A percentile compares a stretch with the other conserved stretches of the same genome.
Conservation (phyloP, 2,113 vertebrate species). For the Oreochromis niloticus region DNA sequence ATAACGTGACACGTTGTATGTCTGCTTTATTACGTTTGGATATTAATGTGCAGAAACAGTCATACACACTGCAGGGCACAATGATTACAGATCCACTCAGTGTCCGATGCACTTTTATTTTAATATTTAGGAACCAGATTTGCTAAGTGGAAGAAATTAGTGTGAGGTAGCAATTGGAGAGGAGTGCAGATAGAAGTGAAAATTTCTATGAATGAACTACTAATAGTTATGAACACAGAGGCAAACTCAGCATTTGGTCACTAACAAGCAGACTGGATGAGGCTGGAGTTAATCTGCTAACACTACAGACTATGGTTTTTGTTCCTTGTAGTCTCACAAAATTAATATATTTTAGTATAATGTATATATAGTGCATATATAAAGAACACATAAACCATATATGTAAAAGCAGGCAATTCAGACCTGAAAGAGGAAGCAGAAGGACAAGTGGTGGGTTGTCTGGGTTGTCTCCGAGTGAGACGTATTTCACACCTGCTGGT, state of each 20-base stretch:
- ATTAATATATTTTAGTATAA: not conserved
- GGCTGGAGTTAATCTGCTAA: not conserved
- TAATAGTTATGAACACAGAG: not conserved
- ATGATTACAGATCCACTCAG: not conserved
- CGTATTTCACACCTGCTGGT: not conserved
- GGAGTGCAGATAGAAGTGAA: not conserved
- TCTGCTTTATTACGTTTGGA: too few species aligned
- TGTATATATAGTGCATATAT: too few species aligned
- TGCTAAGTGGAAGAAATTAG: not conserved
- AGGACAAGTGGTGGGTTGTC: not conserved
- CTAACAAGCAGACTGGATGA: not conserved
- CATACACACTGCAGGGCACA: not conserved
- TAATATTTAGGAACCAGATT: not conserved
- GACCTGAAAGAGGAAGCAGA: not conserved
- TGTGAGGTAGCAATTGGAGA: not conserved
- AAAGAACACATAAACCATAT: not conserved
- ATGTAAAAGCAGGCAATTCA: not conserved
- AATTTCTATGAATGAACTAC: not conserved
- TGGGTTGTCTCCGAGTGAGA: not conserved
- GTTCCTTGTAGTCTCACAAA: not conserved
- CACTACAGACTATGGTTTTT: not conserved
- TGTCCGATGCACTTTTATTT: not conserved
- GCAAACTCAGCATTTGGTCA: not conserved
- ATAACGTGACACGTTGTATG: too few species aligned
- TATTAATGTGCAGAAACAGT: not conserved